Conservation (phyloP, 2,797 vertebrate species). For the Tragopan temminckii region DNA sequence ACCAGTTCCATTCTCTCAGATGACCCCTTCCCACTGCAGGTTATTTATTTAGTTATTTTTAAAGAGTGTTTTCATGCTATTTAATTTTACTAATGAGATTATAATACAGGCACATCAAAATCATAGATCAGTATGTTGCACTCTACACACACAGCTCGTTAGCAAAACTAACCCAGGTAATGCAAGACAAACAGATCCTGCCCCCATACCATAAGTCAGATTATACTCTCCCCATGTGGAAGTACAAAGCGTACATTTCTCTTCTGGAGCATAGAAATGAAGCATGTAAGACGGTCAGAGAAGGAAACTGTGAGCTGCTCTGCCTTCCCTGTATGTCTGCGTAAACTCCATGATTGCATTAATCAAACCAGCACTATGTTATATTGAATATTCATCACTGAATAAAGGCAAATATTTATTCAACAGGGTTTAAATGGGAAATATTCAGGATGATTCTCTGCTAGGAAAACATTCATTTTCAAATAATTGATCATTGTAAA, state of each 20-base stretch:
- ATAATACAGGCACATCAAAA: background rate
- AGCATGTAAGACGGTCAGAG: background rate
- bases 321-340: background rate
- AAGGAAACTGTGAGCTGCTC: background rate
- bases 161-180: background rate
- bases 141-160: background rate
- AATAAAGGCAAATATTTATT: slow-evolving; percentile 41
- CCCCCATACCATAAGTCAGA: background rate
- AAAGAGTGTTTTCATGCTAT: background rate
- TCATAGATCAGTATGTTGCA: background rate
- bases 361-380: background rate
- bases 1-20: background rate
- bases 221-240: background rate
- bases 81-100: background rate
- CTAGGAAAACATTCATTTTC: slow-evolving; percentile 5
- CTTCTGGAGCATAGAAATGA: background rate
- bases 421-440: background rate
- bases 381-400: background rate
- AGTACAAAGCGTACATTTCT: background rate
- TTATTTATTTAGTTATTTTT: background rate
- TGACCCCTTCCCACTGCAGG: background rate
- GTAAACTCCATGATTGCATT: background rate
- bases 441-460: background rate
- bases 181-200: background rate
- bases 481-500: background rate